phyloP scores from a whole-genome alignment of 2,888 invertebrate species.

The Encarsia formosa region DNA sequence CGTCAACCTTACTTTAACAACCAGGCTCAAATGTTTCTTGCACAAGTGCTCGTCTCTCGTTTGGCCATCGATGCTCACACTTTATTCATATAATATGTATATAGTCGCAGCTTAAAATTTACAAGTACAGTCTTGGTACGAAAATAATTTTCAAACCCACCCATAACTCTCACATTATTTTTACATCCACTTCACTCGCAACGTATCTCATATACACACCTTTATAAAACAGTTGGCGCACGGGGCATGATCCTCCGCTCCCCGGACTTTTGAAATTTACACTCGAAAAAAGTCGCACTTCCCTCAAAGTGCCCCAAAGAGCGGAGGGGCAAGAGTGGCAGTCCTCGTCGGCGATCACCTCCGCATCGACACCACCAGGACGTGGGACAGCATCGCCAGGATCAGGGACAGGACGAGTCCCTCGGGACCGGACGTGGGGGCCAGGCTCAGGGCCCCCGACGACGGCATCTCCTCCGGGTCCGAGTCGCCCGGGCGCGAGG shows the following conservation, averaged over 20 bases:
- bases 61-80: too few species aligned
- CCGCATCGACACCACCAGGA: slow-evolving; percentile 36
- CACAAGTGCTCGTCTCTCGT: too few species aligned
- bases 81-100: slow-evolving; percentile 8
- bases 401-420: slow-evolving; percentile 36
- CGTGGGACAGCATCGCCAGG: slow-evolving; percentile 35
- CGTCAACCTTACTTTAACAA: too few species aligned
- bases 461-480: slow-evolving; percentile 18
- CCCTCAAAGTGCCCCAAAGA: too few species aligned
- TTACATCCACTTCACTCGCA: neutral
- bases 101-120: slow-evolving; percentile 9
- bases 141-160: slow-evolving; percentile 26
- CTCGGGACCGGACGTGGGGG: slow-evolving; percentile 31
- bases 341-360: slow-evolving; percentile 38
- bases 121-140: slow-evolving; percentile 19
- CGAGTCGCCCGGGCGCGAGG: slow-evolving; percentile 36
- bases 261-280: too few species aligned
- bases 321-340: neutral
- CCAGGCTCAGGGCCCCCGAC: slow-evolving; percentile 33
- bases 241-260: neutral
- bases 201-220: neutral
- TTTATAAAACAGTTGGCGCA: neutral
- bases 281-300: too few species aligned
- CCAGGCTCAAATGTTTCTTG: too few species aligned
- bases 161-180: neutral